Evolutionary conservation across 2,888 invertebrate genomes (phyloP).

Genomic region (Syrista parreyssii): DNA sequence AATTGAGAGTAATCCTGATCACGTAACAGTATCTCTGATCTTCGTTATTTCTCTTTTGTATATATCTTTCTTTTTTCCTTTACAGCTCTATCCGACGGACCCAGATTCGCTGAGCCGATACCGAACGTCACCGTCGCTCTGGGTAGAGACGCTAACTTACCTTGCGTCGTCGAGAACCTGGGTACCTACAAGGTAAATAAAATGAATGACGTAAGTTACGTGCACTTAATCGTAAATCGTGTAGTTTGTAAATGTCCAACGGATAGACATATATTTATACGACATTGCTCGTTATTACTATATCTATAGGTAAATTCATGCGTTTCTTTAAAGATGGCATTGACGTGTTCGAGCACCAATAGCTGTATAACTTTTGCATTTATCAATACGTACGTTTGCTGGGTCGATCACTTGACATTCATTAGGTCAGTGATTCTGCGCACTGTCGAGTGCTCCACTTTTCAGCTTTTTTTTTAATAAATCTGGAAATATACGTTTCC

Average conservation of each 20-base stretch:
- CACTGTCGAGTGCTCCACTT: neutral
- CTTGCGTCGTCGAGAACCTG: conserved; percentile 90
- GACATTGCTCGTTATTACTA: neutral
- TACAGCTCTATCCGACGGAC: conserved; percentile 86
- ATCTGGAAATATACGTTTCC: too few relatives aligned
- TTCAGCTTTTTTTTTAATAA: neutral
- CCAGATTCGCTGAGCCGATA: conserved; percentile 89
- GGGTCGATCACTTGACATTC: neutral
- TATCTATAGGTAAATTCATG: neutral
- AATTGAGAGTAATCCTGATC: neutral
- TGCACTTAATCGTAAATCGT: neutral
- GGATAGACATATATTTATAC: neutral
- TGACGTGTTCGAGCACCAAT: neutral
- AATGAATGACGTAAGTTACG: neutral
- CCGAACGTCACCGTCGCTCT: conserved; percentile 93
- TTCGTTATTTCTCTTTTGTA: neutral
- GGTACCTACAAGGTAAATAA: conserved; percentile 84
- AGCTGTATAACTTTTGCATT: neutral
- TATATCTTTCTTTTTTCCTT: conserved; percentile 48
- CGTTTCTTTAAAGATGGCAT: neutral
- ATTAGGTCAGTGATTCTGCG: neutral
- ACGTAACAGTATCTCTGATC: neutral
- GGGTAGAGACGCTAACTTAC: conserved; percentile 88
- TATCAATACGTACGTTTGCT: neutral
- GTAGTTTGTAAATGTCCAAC: neutral